Evolutionary conservation across 2,888 invertebrate species (phyloP).

Genomic region (Acleris sparsana): DNA sequence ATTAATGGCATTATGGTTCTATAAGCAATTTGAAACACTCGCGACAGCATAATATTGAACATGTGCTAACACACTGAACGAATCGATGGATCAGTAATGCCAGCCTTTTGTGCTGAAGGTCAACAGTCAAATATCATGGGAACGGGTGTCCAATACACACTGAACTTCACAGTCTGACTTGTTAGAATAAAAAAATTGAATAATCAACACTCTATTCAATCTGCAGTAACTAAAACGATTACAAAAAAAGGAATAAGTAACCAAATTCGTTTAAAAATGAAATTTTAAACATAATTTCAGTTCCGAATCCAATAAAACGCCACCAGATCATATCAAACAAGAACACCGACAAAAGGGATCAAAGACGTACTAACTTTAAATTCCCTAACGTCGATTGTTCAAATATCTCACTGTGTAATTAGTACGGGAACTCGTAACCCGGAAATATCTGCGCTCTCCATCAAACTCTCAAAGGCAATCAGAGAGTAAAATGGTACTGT

Average conservation of each 20-base stretch:
- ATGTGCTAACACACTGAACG: no score
- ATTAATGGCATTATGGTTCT: no score
- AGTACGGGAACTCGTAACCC: slow-evolving; percentile 69
- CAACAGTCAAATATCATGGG: no score
- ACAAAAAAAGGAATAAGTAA: background rate
- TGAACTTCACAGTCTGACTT: no score
- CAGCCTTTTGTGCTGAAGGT: no score
- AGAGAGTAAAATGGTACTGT: slow-evolving; percentile 69
- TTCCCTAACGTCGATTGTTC: slow-evolving; percentile 51
- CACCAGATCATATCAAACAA: slow-evolving; percentile 25
- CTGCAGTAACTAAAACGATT: no score
- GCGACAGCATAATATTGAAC: no score
- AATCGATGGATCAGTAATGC: no score
- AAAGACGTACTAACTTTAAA: slow-evolving; percentile 60
- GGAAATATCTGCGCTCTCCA: slow-evolving; percentile 80
- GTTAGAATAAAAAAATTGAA: no score
- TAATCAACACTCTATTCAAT: no score
- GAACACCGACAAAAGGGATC: slow-evolving; percentile 49
- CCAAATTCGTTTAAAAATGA: background rate
- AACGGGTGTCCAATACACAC: no score
- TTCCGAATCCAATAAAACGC: slow-evolving; percentile 20
- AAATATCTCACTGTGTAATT: slow-evolving; percentile 60
- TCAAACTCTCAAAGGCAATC: slow-evolving; percentile 81
- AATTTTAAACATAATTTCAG: slow-evolving; percentile 1
- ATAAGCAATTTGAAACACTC: no score